Evolutionary conservation across 2,113 vertebrate species (phyloP).

Genomic region (Charadrius vociferus): DNA sequence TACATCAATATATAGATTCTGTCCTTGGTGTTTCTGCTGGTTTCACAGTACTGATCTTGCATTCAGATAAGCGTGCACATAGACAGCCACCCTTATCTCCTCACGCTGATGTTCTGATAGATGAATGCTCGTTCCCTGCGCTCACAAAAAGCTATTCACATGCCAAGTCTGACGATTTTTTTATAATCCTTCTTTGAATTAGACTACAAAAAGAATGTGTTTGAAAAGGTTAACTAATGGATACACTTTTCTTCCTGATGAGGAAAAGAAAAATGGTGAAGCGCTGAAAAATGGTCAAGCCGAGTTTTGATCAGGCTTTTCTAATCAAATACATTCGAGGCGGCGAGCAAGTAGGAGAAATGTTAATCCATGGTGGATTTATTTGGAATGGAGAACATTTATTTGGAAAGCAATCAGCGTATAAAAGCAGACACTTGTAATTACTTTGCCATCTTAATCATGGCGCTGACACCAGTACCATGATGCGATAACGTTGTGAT

Average conservation of each 20-base stretch:
- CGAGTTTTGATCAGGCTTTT: constrained; percentile 45
- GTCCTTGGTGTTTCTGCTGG: constrained; percentile 52
- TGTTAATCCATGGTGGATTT: constrained; percentile 48
- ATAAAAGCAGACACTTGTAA: constrained; percentile 48
- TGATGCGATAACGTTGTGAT: neutral
- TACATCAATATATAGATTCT: constrained; percentile 62
- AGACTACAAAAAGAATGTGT: constrained; percentile 41
- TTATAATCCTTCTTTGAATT: constrained; percentile 55
- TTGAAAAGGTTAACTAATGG: constrained; percentile 67
- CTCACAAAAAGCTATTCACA: constrained; percentile 56
- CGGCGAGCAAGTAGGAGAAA: neutral
- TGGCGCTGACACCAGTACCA: neutral
- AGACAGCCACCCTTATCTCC: constrained; percentile 50
- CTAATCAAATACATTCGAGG: constrained; percentile 32
- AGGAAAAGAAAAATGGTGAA: constrained; percentile 43
- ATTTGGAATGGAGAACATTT: constrained; percentile 30
- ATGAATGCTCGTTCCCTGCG: neutral
- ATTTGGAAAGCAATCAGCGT: constrained; percentile 54
- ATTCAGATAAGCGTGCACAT: constrained; percentile 41
- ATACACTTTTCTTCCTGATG: constrained; percentile 47
- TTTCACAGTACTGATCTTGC: constrained; percentile 53
- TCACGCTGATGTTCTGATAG: constrained; percentile 53
- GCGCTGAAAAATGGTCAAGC: constrained; percentile 58
- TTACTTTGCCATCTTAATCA: constrained; percentile 49
- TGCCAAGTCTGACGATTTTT: neutral